These are phyloP conservation scores for Prosapia bicincta DNA, from an alignment of 2,888 invertebrate species.

Conservation along the genomic window DNA sequence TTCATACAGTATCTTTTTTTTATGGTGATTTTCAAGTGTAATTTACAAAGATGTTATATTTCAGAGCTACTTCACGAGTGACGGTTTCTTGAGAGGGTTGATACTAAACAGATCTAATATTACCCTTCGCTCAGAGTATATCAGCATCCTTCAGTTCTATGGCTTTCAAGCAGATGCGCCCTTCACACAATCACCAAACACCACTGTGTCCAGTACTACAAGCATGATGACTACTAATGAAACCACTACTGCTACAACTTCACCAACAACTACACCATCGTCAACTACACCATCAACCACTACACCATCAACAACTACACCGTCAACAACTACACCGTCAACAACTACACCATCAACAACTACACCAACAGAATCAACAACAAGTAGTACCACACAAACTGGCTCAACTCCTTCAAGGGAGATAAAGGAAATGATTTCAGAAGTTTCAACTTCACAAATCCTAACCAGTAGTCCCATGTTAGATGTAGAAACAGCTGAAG, in stretches of 20 bases:
- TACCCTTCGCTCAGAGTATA: slow-evolving; percentile 68
- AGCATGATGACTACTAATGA: slow-evolving; percentile 26
- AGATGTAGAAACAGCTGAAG: slow-evolving; percentile 27
- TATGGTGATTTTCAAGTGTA: no score
- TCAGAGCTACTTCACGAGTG: slow-evolving; percentile 79
- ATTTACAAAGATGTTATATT: no score
- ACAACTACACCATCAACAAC: slow-evolving; percentile 23
- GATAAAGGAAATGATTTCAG: slow-evolving; percentile 32
- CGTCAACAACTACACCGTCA: slow-evolving; percentile 12
- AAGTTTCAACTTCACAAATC: slow-evolving; percentile 45
- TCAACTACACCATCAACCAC: slow-evolving; percentile 37
- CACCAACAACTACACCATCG: slow-evolving; percentile 29
- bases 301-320: slow-evolving; percentile 41
- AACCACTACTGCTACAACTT: slow-evolving; percentile 31
- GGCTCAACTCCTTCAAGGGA: slow-evolving; percentile 12
- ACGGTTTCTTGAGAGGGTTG: slow-evolving; percentile 77
- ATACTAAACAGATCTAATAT: slow-evolving; percentile 77
- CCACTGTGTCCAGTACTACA: slow-evolving; percentile 3
- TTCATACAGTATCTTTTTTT: no score
- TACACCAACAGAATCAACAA: slow-evolving; percentile 18
- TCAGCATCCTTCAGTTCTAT: slow-evolving; percentile 69
- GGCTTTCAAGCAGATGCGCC: slow-evolving; percentile 63
- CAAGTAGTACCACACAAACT: slow-evolving; percentile 4
- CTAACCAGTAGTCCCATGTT: slow-evolving; percentile 40
- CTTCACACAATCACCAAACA: slow-evolving; percentile 2